Conservation (phyloP, 2,797 vertebrate genomes). For the Nyctalus aviator region DNA sequence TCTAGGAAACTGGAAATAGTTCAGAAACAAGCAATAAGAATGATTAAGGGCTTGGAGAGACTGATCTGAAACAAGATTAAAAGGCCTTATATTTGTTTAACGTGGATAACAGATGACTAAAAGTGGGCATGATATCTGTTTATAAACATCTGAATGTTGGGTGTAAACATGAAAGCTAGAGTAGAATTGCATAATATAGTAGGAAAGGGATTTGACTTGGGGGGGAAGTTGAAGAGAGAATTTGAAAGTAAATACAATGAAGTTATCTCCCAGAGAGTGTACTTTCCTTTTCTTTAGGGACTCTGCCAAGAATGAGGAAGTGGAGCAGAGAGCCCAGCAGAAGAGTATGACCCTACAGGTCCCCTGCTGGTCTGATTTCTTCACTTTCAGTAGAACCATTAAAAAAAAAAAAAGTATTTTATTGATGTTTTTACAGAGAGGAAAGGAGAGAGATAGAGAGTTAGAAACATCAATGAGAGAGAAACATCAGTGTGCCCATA, state of each 20-base stretch:
- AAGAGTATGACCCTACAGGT: slow-evolving; percentile 24
- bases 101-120: slow-evolving; percentile 67
- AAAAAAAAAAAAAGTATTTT: no score
- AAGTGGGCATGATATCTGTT: slow-evolving; percentile 76
- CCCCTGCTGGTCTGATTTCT: slow-evolving; percentile 44
- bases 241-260: slow-evolving; percentile 68
- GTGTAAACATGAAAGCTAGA: slow-evolving; percentile 65
- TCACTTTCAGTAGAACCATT: slow-evolving; percentile 50
- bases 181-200: slow-evolving; percentile 35
- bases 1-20: slow-evolving; percentile 61
- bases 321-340: not conserved
- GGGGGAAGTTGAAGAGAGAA: slow-evolving; percentile 59
- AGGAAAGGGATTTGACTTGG: slow-evolving; percentile 63
- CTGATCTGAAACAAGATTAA: slow-evolving; percentile 61
- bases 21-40: slow-evolving; percentile 52
- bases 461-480: no score
- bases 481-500: no score
- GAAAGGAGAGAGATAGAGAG: no score
- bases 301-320: slow-evolving; percentile 63
- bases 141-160: slow-evolving; percentile 77
- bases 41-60: slow-evolving; percentile 44
- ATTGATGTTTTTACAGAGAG: no score
- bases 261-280: slow-evolving; percentile 50
- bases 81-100: slow-evolving; percentile 62
- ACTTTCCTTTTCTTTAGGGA: slow-evolving; percentile 46